phyloP scores from a whole-genome alignment of 2,888 invertebrate species.

The Monopis laevigella region DNA sequence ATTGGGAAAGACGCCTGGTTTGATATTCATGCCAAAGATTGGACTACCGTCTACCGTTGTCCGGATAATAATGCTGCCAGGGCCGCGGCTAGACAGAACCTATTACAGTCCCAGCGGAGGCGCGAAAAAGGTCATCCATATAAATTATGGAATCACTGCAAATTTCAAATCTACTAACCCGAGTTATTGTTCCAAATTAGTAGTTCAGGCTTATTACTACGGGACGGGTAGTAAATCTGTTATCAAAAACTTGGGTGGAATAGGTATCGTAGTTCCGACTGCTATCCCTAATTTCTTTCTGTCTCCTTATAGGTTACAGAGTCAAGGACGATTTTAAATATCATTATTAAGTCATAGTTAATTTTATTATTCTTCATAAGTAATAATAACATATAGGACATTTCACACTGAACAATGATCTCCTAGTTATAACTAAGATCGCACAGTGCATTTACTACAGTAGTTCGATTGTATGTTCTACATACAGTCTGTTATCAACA shows the following conservation, averaged over 20 bases:
- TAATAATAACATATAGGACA: background rate
- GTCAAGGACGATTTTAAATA: constrained; percentile 32
- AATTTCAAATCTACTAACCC: constrained; percentile 29
- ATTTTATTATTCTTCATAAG: background rate
- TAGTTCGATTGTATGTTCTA: no score
- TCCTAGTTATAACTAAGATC: no score
- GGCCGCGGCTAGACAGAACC: constrained; percentile 29
- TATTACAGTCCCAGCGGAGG: constrained; percentile 33
- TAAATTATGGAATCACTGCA: constrained; percentile 29
- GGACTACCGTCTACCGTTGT: constrained; percentile 36
- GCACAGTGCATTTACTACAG: no score
- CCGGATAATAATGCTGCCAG: constrained; percentile 26
- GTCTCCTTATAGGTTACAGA: constrained; percentile 29
- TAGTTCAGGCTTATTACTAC: constrained; percentile 36
- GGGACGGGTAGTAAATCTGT: constrained; percentile 32
- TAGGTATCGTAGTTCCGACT: constrained; percentile 28
- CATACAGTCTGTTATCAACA: no score
- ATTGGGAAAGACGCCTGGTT: constrained; percentile 34
- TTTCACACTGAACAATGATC: background rate
- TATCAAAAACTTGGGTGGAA: constrained; percentile 21
- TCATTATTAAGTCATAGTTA: background rate
- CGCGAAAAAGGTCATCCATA: constrained; percentile 29
- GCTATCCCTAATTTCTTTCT: constrained; percentile 34
- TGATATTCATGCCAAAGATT: constrained; percentile 31
- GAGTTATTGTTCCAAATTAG: constrained; percentile 40